These are phyloP conservation scores for Cossypha heuglini DNA, from an alignment of 2,797 vertebrate species.

Conservation along the genomic window DNA sequence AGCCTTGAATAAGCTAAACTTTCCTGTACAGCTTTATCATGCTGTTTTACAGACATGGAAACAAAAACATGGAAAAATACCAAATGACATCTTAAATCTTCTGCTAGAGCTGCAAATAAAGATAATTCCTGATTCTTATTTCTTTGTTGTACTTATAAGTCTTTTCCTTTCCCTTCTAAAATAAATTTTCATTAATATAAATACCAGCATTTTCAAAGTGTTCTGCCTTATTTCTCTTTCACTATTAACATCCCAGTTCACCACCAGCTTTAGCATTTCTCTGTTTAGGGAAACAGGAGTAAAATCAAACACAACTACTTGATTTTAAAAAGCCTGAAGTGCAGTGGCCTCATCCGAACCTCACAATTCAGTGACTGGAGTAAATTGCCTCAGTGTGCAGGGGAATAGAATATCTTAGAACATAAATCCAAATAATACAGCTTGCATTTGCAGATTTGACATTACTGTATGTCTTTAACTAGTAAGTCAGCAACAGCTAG, in stretches of 20 bases:
- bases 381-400: background rate
- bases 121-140: background rate
- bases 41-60: background rate
- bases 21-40: background rate
- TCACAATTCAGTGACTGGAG: background rate
- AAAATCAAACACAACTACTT: background rate
- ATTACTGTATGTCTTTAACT: background rate
- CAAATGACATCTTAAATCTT: background rate
- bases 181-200: background rate
- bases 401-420: background rate
- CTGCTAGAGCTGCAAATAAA: background rate
- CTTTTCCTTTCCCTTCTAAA: background rate
- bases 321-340: background rate
- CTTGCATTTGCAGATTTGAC: background rate
- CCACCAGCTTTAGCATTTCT: background rate
- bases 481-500: background rate
- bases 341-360: background rate
- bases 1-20: background rate
- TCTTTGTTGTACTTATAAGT: background rate
- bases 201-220: background rate
- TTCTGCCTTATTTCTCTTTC: background rate
- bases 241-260: background rate
- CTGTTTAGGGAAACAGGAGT: background rate
- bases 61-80: background rate
- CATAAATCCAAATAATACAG: background rate